Evolutionary conservation across 1,140 invertebrate species (phyloP), one percentile per base, ranked within the genome.

Genomic region (Theocolax elegans): DNA sequence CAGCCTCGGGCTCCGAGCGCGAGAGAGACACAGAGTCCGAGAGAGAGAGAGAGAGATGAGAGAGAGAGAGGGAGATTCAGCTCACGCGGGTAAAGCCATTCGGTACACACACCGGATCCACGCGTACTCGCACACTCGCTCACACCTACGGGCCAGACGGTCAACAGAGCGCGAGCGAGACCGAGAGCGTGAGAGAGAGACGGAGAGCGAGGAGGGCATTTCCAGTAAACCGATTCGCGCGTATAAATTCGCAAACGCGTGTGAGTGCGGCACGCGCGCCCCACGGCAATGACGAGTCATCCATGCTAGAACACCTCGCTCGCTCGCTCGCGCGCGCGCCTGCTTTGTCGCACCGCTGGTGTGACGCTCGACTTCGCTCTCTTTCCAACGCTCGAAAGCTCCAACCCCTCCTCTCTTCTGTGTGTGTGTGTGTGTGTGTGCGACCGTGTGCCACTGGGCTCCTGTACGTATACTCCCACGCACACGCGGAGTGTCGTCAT

Each of bases 281-380:
- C 83, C 79, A 79, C 83, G 83, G 83, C 83, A 83, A 85, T 86
- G 84, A 86, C 84, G 84, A 83, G 83, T 86, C 84, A 85, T 86
- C 83, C 82, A 83, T 79, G 83, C 79, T 84, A 83, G 82, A 82
- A 83, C 83, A 83, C 83, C 83, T 68, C 75, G 48, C 40, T 40
- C 49, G 53, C 73, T 27, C 68, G n/a, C 63, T 64, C 15, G 65
- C 60, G 29, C 65, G 44, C 38, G 63, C 66, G 49, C 54, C 35
- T n/a, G n/a, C n/a, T n/a, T n/a, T n/a, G n/a, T n/a, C n/a, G n/a
- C n/a, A n/a, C 62, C 58, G 25, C 13, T 56, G 19, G 31, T 38
- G 44, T 29, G 48, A 65, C 48, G 70, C 25, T 10, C 40, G 40
- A 17, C 23, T 71, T 44, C 42, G 27, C n/a, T 56, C 12, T 21